phyloP scores from a whole-genome alignment of 2,888 invertebrate species.

The Caenorhabditis becei region DNA sequence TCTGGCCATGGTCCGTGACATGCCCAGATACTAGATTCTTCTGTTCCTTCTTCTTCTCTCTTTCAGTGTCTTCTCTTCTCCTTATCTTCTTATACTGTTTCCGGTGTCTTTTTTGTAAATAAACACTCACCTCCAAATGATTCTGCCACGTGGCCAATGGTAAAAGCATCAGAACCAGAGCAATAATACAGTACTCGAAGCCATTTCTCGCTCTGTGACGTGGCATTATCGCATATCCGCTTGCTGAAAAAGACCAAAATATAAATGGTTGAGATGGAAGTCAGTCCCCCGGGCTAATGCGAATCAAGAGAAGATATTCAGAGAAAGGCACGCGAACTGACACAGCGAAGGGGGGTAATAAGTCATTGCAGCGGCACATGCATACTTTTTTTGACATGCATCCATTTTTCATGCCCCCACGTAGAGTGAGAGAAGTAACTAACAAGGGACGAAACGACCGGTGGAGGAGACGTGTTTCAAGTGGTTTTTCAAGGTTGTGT shows the following conservation, averaged over 20 bases:
- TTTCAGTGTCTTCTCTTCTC: background rate
- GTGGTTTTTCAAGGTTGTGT: slow-evolving; percentile 13
- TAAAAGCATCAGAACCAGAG: slow-evolving; percentile 7
- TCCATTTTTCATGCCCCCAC: slow-evolving; percentile 57
- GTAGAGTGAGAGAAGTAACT: slow-evolving; percentile 26
- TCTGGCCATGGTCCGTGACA: slow-evolving; percentile 79
- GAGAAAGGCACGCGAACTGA: slow-evolving; percentile 48
- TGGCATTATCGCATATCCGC: slow-evolving; percentile 43
- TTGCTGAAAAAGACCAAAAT: slow-evolving; percentile 6
- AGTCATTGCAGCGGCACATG: slow-evolving; percentile 50
- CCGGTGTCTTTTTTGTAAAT: slow-evolving; percentile 10
- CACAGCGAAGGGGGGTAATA: slow-evolving; percentile 42
- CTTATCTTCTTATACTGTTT: slow-evolving; percentile 3
- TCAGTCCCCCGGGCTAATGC: slow-evolving; percentile 23
- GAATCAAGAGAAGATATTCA: slow-evolving; percentile 48
- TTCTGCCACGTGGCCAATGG: slow-evolving; percentile 42
- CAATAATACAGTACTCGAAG: background rate
- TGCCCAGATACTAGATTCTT: slow-evolving; percentile 73
- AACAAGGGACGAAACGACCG: background rate
- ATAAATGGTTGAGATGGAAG: slow-evolving; percentile 9
- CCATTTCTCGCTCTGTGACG: background rate
- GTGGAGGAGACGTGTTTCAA: slow-evolving; percentile 8
- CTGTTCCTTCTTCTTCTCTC: slow-evolving; percentile 3
- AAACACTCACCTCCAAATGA: slow-evolving; percentile 40
- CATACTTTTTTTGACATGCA: slow-evolving; percentile 59